phyloP scores from a whole-genome alignment of 2,888 invertebrate species.

The Lycophotia porphyrea region DNA sequence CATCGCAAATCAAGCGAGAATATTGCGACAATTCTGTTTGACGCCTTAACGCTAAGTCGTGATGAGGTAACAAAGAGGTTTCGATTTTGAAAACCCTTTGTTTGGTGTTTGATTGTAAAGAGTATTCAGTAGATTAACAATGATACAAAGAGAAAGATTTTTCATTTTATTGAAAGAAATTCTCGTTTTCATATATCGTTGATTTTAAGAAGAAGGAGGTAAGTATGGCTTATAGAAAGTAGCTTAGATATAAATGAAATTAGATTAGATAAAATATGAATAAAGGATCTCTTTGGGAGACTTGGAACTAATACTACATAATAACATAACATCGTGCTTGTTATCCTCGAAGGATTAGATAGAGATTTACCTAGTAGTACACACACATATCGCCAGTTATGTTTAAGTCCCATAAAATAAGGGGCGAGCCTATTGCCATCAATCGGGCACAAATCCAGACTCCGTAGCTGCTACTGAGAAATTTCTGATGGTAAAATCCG shows the following conservation, averaged over 20 bases:
- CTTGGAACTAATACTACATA: not conserved
- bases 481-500: too few relatives aligned
- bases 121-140: not conserved
- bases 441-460: too few relatives aligned
- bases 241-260: too few relatives aligned
- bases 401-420: too few relatives aligned
- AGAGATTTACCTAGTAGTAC: too few relatives aligned
- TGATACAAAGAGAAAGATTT: not conserved
- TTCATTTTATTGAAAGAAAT: not conserved
- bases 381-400: too few relatives aligned
- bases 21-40: conserved; percentile 54
- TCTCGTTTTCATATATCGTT: not conserved
- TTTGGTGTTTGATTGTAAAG: conserved; percentile 7
- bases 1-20: conserved; percentile 63
- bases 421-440: too few relatives aligned
- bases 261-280: too few relatives aligned
- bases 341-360: too few relatives aligned
- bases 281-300: not conserved
- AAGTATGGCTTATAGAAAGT: not conserved
- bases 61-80: conserved; percentile 46
- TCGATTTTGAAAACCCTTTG: conserved; percentile 41
- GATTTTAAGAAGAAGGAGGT: not conserved
- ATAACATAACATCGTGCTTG: too few relatives aligned
- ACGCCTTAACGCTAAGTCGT: conserved; percentile 18
- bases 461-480: too few relatives aligned